A percentile compares a stretch with the other conserved stretches of the same genome.
Evolutionary conservation across 2,797 vertebrate species (phyloP).

Genomic region (Pelobates cultripes): DNA sequence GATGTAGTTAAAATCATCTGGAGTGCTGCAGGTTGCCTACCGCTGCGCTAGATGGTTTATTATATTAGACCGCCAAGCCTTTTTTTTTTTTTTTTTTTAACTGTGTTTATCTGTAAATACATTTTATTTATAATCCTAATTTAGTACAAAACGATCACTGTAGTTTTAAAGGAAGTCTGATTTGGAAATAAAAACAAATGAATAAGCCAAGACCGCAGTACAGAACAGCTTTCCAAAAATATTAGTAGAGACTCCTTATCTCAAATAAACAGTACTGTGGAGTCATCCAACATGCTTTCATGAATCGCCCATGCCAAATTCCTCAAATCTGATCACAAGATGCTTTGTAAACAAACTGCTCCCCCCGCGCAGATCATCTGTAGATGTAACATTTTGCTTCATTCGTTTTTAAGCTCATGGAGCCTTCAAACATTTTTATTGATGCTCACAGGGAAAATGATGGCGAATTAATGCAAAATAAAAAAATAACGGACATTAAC

Average conservation of each 20-base stretch:
- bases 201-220: constrained; percentile 12
- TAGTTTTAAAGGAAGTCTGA: background rate
- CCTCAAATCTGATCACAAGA: background rate
- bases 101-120: no score
- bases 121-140: background rate
- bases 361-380: background rate
- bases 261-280: background rate
- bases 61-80: no score
- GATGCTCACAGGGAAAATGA: no score
- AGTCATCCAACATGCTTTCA: background rate
- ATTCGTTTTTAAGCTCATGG: no score
- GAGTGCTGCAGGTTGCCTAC: no score
- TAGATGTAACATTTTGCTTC: background rate
- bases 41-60: no score
- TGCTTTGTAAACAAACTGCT: background rate
- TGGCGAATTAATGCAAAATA: no score
- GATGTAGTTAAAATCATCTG: no score
- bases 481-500: no score
- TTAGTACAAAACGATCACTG: background rate
- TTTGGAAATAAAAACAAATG: constrained; percentile 25
- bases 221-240: constrained; percentile 25
- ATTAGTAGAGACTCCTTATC: constrained; percentile 12
- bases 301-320: background rate
- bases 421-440: no score
- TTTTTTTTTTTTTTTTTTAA: no score